Evolutionary conservation across 2,888 invertebrate genomes (phyloP).

Genomic region (Eupithecia dodoneata): DNA sequence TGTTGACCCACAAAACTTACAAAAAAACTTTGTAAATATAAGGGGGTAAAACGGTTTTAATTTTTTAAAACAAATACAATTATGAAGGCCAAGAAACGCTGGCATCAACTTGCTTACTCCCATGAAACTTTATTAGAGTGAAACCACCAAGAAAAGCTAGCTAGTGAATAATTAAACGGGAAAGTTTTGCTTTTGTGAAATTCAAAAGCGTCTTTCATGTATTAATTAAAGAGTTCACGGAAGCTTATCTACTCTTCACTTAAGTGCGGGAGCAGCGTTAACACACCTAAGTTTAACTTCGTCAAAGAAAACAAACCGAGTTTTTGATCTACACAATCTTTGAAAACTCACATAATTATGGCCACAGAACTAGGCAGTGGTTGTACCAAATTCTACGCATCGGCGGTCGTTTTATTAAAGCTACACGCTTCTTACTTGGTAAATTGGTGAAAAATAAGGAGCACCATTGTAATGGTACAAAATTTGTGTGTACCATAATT

Average conservation of each 20-base stretch:
- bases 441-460: not conserved
- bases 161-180: constrained; percentile 34
- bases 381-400: not conserved
- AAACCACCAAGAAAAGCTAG: constrained; percentile 31
- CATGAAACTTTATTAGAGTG: constrained; percentile 28
- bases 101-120: constrained; percentile 19
- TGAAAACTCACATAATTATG: constrained; percentile 11
- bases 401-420: not conserved
- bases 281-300: constrained; percentile 11
- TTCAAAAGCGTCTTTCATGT: constrained; percentile 34
- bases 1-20: too few species aligned
- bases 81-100: not conserved
- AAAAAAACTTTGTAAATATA: too few species aligned
- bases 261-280: constrained; percentile 11
- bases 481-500: not conserved
- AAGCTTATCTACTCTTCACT: constrained; percentile 32
- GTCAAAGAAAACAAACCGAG: constrained; percentile 15
- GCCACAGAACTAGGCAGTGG: not conserved
- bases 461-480: not conserved
- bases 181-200: constrained; percentile 36
- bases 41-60: too few species aligned
- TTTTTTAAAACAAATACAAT: too few species aligned
- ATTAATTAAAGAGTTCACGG: constrained; percentile 31
- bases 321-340: constrained; percentile 11
- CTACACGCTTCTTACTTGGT: not conserved